Evolutionary conservation across 2,113 vertebrate species (phyloP).

Genomic region (Deroptyus accipitrinus): DNA sequence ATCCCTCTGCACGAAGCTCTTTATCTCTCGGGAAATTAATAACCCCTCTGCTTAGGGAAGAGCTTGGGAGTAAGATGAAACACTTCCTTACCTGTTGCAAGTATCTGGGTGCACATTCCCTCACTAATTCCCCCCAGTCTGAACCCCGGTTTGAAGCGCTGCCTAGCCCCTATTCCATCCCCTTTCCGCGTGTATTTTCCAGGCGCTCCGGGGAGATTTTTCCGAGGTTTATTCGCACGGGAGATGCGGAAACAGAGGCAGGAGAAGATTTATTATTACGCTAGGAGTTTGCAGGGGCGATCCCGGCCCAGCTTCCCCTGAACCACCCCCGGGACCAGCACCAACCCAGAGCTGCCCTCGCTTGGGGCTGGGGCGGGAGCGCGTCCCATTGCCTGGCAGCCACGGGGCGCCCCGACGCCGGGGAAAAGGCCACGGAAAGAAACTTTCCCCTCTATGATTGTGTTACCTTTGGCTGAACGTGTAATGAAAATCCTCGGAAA

Average conservation of each 20-base stretch:
- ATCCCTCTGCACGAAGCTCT: not conserved
- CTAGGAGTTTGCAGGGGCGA: not conserved
- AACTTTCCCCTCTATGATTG: slow-evolving; percentile 52
- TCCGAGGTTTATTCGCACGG: not conserved
- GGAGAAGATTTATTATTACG: not conserved
- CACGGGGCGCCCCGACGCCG: not conserved
- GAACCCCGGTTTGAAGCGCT: not conserved
- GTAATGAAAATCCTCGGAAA: slow-evolving; percentile 69
- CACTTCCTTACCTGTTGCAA: not conserved
- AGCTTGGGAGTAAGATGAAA: not conserved
- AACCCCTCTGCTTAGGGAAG: not conserved
- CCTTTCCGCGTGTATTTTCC: not conserved
- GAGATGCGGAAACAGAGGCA: not conserved
- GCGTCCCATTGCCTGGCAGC: not conserved
- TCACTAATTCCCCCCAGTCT: not conserved
- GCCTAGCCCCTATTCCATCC: not conserved
- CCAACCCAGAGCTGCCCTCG: not conserved
- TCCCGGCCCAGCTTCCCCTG: not conserved
- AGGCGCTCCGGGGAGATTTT: not conserved
- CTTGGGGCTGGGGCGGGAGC: not conserved
- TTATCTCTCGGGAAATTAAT: not conserved
- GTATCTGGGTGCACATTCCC: not conserved
- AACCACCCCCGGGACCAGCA: not conserved
- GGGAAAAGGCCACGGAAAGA: slow-evolving; percentile 46
- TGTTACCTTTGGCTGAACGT: slow-evolving; percentile 43